Conservation (phyloP, 2,797 vertebrate species). For the Falco peregrinus region DNA sequence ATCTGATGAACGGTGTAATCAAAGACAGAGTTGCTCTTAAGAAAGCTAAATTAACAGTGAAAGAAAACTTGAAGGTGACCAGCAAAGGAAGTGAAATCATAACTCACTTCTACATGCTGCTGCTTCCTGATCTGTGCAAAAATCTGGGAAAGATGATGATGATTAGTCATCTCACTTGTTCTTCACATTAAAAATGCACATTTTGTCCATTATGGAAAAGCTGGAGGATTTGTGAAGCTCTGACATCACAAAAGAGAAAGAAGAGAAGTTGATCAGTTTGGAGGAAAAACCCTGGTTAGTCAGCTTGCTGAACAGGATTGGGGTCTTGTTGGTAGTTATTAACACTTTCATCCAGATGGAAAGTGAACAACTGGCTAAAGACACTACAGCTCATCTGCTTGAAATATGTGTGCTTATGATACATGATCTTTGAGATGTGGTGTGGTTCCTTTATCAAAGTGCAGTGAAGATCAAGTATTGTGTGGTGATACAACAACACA, state of each 20-base stretch:
- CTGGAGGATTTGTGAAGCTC: not conserved
- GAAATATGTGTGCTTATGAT: not conserved
- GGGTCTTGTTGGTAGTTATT: not conserved
- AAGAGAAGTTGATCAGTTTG: not conserved
- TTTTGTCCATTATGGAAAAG: conserved; percentile 23
- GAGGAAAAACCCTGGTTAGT: not conserved
- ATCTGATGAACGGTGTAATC: not conserved
- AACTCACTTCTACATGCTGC: not conserved
- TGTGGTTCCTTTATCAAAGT: not conserved
- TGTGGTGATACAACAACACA: not conserved
- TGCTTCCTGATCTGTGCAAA: not conserved
- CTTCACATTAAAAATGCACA: conserved; percentile 25
- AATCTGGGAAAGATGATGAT: not conserved
- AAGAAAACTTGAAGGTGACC: conserved; percentile 18
- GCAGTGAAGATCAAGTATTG: not conserved
- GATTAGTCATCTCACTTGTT: conserved; percentile 60
- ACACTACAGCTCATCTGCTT: not conserved
- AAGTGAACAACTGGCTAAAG: not conserved
- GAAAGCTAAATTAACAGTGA: conserved; percentile 24
- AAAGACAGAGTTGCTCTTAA: not conserved
- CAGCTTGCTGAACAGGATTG: not conserved
- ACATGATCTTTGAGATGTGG: not conserved
- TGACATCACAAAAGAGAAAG: not conserved
- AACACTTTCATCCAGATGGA: not conserved
- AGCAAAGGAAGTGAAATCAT: conserved; percentile 45